phyloP scores from a whole-genome alignment of 2,888 invertebrate species.

The Periphyllus acericola region DNA sequence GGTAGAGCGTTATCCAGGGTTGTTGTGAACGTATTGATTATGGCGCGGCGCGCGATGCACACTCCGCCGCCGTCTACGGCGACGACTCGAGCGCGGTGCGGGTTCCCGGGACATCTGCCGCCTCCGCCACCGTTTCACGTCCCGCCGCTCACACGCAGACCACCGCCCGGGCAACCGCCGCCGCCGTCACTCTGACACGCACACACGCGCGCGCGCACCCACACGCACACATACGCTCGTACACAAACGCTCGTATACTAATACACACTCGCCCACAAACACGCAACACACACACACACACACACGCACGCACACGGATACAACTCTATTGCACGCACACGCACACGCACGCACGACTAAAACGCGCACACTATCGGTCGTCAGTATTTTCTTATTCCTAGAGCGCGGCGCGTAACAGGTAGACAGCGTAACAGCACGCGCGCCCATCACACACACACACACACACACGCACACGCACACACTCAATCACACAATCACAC shows the following conservation, averaged over 20 bases:
- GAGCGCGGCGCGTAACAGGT: constrained; percentile 54
- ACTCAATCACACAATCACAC: not conserved
- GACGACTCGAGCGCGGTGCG: not conserved
- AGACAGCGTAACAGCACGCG: constrained; percentile 32
- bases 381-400: constrained; percentile 2
- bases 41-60: constrained; percentile 48
- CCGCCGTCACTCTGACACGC: constrained; percentile 5
- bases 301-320: not conserved
- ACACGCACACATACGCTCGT: not conserved
- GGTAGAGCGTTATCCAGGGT: constrained; percentile 58
- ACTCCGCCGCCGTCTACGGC: constrained; percentile 12
- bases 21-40: constrained; percentile 61
- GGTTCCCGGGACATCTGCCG: constrained; percentile 46
- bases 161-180: constrained; percentile 48
- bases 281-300: not conserved
- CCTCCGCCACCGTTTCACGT: constrained; percentile 15
- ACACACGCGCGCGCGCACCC: not conserved
- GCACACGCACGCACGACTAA: not conserved
- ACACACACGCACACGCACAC: not conserved
- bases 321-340: too few species aligned
- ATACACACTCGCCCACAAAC: not conserved
- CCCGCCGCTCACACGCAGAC: constrained; percentile 20
- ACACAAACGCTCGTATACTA: not conserved
- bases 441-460: not conserved
- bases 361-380: not conserved